Conservation (phyloP, 2,797 vertebrate genomes). For the Salarias fasciatus region DNA sequence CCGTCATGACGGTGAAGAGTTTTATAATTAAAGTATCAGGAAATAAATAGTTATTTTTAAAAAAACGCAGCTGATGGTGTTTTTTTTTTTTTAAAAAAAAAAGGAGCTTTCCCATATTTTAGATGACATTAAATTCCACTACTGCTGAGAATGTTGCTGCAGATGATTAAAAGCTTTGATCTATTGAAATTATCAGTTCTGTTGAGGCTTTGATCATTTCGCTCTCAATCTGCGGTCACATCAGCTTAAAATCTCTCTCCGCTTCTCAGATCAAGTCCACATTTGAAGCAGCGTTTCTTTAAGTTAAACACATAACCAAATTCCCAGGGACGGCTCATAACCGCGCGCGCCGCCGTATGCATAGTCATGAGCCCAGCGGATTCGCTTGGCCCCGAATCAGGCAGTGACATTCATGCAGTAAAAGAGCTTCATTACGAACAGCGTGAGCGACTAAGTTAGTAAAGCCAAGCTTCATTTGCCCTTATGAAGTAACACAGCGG, state of each 20-base stretch:
- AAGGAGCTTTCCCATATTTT: not conserved
- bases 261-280: slow-evolving; percentile 47
- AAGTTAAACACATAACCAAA: slow-evolving; percentile 38
- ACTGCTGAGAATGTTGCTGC: slow-evolving; percentile 13
- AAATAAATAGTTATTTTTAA: not conserved
- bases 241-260: slow-evolving; percentile 36
- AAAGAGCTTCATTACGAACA: slow-evolving; percentile 37
- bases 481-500: slow-evolving; percentile 33
- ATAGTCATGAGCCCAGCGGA: slow-evolving; percentile 21
- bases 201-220: slow-evolving; percentile 41
- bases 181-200: slow-evolving; percentile 14
- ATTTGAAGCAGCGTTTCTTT: slow-evolving; percentile 36
- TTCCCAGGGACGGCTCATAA: slow-evolving; percentile 14
- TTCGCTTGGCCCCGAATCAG: slow-evolving; percentile 33
- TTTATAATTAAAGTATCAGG: not conserved
- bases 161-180: slow-evolving; percentile 24
- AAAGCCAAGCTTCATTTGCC: slow-evolving; percentile 43
- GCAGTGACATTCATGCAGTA: slow-evolving; percentile 19
- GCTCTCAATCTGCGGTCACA: slow-evolving; percentile 24
- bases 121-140: not conserved
- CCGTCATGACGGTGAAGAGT: too few relatives aligned
- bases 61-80: not conserved
- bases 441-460: slow-evolving; percentile 32
- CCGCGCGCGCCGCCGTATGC: slow-evolving; percentile 14
- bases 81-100: too few relatives aligned